Evolutionary conservation across 2,888 invertebrate genomes (phyloP), one percentile per base, ranked within the genome.

Genomic region (Apodemia zela): DNA sequence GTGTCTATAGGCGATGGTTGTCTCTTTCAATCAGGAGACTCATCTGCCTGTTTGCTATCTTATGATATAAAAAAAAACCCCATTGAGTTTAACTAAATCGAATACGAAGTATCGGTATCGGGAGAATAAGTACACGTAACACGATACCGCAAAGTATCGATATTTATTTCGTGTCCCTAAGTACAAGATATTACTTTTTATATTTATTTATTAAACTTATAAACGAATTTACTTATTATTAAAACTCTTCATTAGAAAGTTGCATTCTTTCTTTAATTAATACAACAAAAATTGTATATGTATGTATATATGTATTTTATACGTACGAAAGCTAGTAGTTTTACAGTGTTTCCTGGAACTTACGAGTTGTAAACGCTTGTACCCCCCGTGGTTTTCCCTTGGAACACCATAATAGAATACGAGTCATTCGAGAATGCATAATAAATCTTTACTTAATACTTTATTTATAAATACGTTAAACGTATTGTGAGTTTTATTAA

Each of bases 371-470:
- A 54, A 47, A 63, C 61, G 65, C 65, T 45, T 38, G 54, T 65
- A 45, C 65, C 69, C 67, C 68, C 67, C 59, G 66, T 51, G 62
- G 69, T 25, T 67, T 64, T 65, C 65, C 66, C 64, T 68, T 45
- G 67, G 63, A 68, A 68, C 66, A 66, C 63, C 49, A 63, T 69
- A 66, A 69, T 69, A 67, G 67, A 65, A 63, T 61, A 60, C 63
- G 65, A 59, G 65, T 60, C 62, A 60, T 65, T 60, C 60, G 60
- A 61, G 66, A 66, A 64, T 58, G 54, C 49, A 65, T 63, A 51
- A 67, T 63, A 65, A 67, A 68, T 65, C 25, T 29, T 57, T 57
- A 29, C 54, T 10, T 57, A n/a, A 29, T 63, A 58, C 5, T 21
- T 35, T 63, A 61, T 61, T 49, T 13, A 33, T 33, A 51, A 25